Percentiles rank a stretch among this genome's conserved stretches.
phyloP scores from a whole-genome alignment of 1,140 invertebrate genomes.

The Steinernema khuongi region DNA sequence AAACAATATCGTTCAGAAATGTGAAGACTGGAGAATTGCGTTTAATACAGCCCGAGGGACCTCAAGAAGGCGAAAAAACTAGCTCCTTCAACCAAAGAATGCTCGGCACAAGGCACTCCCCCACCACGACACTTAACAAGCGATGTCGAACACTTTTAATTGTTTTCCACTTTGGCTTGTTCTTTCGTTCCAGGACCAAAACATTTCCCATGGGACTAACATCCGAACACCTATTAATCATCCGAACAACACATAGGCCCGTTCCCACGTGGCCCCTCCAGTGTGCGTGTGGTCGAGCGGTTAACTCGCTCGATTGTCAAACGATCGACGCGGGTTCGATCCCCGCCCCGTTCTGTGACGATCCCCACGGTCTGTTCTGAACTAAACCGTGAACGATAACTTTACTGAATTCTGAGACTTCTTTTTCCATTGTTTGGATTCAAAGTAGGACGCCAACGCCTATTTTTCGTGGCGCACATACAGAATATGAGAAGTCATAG shows the following conservation, averaged over 20 bases:
- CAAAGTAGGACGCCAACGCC: neutral
- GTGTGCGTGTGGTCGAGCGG: neutral
- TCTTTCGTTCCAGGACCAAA: no score
- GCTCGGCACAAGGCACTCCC: no score
- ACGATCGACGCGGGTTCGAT: neutral
- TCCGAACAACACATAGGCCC: neutral
- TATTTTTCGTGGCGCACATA: neutral
- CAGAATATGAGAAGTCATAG: constrained; percentile 2
- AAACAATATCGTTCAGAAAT: no score
- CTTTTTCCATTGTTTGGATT: neutral
- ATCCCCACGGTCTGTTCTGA: constrained; percentile 11
- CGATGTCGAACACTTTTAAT: no score
- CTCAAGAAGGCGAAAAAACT: no score
- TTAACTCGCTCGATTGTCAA: neutral
- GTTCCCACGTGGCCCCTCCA: neutral
- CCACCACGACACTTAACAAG: no score
- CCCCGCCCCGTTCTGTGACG: neutral
- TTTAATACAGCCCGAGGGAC: no score
- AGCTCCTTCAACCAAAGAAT: no score
- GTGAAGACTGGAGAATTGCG: no score
- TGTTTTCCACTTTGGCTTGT: no score
- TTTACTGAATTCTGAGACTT: neutral
- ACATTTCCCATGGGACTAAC: no score
- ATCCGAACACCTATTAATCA: neutral
- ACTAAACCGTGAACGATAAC: neutral